Conservation (phyloP, 1,140 invertebrate species). For the Drosophila lowei region DNA sequence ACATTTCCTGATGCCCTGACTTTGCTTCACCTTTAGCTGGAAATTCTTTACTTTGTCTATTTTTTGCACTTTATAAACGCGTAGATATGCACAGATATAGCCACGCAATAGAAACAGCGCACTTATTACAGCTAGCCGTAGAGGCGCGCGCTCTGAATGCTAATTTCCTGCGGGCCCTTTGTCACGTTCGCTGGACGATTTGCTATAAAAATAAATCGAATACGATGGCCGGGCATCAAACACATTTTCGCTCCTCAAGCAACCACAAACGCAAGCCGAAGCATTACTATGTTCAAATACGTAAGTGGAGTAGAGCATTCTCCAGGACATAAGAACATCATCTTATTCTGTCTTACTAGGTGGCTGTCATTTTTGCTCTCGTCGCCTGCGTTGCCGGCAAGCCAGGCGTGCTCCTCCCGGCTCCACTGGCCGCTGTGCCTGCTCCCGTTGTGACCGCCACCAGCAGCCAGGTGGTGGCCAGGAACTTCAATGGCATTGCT, state of each 20-base stretch:
- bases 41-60: background rate
- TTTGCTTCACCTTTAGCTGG: slow-evolving; percentile 6
- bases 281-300: background rate
- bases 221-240: slow-evolving; percentile 31
- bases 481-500: slow-evolving; percentile 82
- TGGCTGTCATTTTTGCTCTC: too few species aligned
- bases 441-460: slow-evolving; percentile 73
- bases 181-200: slow-evolving; percentile 51
- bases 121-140: slow-evolving; percentile 40
- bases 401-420: too few species aligned
- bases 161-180: slow-evolving; percentile 41
- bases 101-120: background rate
- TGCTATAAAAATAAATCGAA: slow-evolving; percentile 64
- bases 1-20: background rate
- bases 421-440: too few species aligned
- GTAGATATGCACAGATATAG: background rate
- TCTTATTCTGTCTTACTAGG: too few species aligned
- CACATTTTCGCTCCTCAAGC: slow-evolving; percentile 23
- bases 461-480: slow-evolving; percentile 83
- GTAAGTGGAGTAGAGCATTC: too few species aligned
- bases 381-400: too few species aligned
- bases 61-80: background rate
- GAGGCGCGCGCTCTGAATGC: slow-evolving; percentile 36
- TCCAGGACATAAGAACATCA: too few species aligned
- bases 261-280: background rate